These are phyloP conservation scores for Ooceraea biroi DNA, from an alignment of 1,140 invertebrate genomes.

Conservation along the genomic window DNA sequence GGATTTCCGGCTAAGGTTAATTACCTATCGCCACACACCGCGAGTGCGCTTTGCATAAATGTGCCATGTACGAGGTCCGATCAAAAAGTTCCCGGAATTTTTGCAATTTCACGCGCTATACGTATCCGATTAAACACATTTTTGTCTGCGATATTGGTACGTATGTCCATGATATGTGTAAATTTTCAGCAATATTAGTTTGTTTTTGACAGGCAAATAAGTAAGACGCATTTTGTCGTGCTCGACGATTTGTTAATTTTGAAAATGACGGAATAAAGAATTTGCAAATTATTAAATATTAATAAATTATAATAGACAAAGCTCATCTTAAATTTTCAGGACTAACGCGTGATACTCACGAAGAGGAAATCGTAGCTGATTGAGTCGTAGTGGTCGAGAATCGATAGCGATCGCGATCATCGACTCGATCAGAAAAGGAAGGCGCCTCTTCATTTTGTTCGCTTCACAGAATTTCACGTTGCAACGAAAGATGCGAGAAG, in stretches of 20 bases:
- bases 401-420: constrained; percentile 22
- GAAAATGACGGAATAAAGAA: no score
- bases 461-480: constrained; percentile 45
- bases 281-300: no score
- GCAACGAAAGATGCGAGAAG: constrained; percentile 30
- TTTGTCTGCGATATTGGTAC: no score
- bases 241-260: no score
- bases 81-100: no score
- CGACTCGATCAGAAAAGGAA: background rate
- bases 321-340: background rate
- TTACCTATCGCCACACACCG: constrained; percentile 39
- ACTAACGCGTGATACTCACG: constrained; percentile 8
- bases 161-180: no score
- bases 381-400: constrained; percentile 49
- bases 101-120: no score
- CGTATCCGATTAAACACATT: no score
- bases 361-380: background rate
- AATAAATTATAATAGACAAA: no score
- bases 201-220: no score
- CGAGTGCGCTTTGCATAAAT: constrained; percentile 23
- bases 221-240: no score
- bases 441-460: constrained; percentile 20
- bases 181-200: no score
- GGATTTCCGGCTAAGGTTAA: constrained; percentile 52
- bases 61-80: constrained; percentile 1